phyloP scores from a whole-genome alignment of 2,888 invertebrate species.

The Ormyrus nitidulus region DNA sequence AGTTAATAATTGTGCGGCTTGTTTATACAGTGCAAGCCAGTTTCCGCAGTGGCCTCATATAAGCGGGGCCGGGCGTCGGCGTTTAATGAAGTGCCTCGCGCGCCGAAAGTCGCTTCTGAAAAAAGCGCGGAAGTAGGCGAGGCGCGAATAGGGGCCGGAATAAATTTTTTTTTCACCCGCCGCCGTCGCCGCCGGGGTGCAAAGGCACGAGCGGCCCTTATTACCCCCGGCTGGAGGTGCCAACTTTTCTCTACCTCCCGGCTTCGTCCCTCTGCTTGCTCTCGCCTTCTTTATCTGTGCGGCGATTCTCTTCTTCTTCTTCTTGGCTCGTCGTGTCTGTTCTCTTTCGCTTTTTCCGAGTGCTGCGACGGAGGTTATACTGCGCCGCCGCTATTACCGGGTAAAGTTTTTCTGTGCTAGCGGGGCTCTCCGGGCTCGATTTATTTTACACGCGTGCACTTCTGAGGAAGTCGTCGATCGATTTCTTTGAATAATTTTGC shows the following conservation, averaged over 20 bases:
- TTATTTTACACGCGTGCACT: constrained; percentile 2
- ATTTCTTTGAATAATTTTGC: constrained; percentile 25
- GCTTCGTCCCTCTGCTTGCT: constrained; percentile 9
- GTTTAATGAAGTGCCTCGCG: constrained; percentile 44
- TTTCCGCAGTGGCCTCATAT: constrained; percentile 21
- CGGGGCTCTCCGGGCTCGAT: not conserved
- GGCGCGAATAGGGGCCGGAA: constrained; percentile 37
- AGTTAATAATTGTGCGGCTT: constrained; percentile 22
- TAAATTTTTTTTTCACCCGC: constrained; percentile 22
- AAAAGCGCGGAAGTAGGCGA: not conserved
- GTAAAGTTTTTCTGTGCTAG: not conserved
- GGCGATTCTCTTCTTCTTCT: too few relatives aligned
- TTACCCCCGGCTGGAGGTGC: constrained; percentile 45
- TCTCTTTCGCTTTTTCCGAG: constrained; percentile 2
- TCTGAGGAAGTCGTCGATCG: constrained; percentile 2
- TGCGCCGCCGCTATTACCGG: not conserved
- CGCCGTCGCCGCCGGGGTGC: not conserved
- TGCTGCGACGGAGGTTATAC: not conserved
- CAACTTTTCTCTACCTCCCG: constrained; percentile 27
- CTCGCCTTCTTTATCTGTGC: not conserved
- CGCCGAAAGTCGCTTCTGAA: not conserved
- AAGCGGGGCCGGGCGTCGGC: not conserved
- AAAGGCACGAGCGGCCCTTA: constrained; percentile 27
- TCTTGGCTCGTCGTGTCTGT: not conserved
- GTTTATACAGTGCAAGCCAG: constrained; percentile 13